phyloP scores from a whole-genome alignment of 2,797 vertebrate species.

The Gymnocypris eckloni region DNA sequence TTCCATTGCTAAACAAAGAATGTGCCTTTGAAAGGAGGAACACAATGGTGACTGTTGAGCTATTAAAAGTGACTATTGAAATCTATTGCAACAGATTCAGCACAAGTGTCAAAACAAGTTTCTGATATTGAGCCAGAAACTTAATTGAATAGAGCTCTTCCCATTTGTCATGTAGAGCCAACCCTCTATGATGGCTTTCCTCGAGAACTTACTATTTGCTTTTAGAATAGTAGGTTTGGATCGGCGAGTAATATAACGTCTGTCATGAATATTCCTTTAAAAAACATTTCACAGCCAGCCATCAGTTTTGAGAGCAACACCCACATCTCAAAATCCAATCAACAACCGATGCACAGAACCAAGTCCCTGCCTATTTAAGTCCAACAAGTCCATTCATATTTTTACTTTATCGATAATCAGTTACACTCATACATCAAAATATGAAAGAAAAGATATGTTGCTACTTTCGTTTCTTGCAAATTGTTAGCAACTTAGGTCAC shows the following conservation, averaged over 20 bases:
- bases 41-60: constrained; percentile 4
- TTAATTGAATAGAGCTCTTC: neutral
- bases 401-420: neutral
- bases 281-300: no score
- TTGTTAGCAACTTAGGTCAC: neutral
- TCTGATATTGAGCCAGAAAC: neutral
- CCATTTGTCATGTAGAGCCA: neutral
- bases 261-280: neutral
- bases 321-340: neutral
- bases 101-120: neutral
- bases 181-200: neutral
- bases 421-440: neutral
- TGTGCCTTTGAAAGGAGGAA: neutral
- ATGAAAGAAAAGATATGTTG: neutral
- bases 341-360: no score
- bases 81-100: neutral
- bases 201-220: neutral
- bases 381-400: neutral
- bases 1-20: constrained; percentile 10
- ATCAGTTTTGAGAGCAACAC: neutral
- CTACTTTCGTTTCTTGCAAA: neutral
- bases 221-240: neutral
- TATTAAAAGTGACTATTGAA: constrained; percentile 5
- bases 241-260: neutral
- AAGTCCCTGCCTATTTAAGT: neutral